A percentile compares a stretch with the other conserved stretches of the same genome.
Conservation (phyloP, 2,113 vertebrate genomes). For the Seriola dumerili region DNA sequence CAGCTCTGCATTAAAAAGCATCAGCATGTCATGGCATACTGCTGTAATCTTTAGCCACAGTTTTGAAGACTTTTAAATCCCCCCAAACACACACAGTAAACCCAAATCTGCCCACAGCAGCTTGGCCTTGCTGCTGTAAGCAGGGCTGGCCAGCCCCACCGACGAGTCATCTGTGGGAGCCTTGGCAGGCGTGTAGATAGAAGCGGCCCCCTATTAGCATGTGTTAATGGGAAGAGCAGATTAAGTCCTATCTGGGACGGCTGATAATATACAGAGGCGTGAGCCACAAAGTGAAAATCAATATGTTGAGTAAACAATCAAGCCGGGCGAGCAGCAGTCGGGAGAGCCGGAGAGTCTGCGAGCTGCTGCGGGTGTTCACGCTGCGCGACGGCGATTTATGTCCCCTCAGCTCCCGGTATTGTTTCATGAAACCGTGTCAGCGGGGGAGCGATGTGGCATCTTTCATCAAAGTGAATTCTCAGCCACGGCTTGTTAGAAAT, state of each 20-base stretch:
- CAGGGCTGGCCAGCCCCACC: not conserved
- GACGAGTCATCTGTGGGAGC: slow-evolving; percentile 38
- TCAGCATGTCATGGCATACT: slow-evolving; percentile 40
- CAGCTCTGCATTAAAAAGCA: slow-evolving; percentile 31
- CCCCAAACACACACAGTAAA: slow-evolving; percentile 43
- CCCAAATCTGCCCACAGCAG: slow-evolving; percentile 62
- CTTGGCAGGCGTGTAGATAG: slow-evolving; percentile 58
- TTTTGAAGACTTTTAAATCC: slow-evolving; percentile 58
- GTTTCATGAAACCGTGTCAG: slow-evolving; percentile 51
- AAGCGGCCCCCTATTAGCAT: slow-evolving; percentile 69
- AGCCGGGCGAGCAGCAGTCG: slow-evolving; percentile 15
- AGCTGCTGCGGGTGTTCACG: not conserved
- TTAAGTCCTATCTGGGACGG: slow-evolving; percentile 73
- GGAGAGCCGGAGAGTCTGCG: slow-evolving; percentile 28
- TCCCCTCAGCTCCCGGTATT: slow-evolving; percentile 29
- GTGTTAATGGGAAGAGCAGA: slow-evolving; percentile 76
- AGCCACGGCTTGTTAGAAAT: not conserved
- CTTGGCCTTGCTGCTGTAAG: slow-evolving; percentile 19
- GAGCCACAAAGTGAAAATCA: slow-evolving; percentile 55
- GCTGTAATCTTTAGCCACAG: slow-evolving; percentile 61
- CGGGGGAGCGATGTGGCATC: slow-evolving; percentile 5
- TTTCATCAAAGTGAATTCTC: slow-evolving; percentile 26
- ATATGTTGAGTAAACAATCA: slow-evolving; percentile 66
- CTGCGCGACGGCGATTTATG: slow-evolving; percentile 19
- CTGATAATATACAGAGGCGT: slow-evolving; percentile 70